These are phyloP conservation scores for Drosophila prosaltans DNA, from an alignment of 1,140 invertebrate species.

Conservation along the genomic window DNA sequence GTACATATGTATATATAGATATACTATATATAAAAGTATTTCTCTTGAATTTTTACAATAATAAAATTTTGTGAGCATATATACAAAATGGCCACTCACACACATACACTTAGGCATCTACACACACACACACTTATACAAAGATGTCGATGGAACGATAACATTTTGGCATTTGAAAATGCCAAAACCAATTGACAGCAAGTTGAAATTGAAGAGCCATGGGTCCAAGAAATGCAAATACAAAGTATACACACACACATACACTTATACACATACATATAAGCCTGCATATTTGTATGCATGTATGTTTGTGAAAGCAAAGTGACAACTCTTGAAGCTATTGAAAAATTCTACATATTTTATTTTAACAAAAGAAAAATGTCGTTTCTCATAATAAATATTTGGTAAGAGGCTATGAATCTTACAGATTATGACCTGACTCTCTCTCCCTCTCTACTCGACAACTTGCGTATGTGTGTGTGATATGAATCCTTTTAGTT, in stretches of 20 bases:
- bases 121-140: slow-evolving; percentile 1
- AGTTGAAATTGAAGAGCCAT: slow-evolving; percentile 18
- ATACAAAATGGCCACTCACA: slow-evolving; percentile 7
- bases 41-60: slow-evolving; percentile 14
- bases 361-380: slow-evolving; percentile 1
- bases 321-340: slow-evolving; percentile 8
- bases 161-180: slow-evolving; percentile 19
- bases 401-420: background rate
- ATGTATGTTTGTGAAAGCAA: background rate
- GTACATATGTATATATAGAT: background rate
- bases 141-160: slow-evolving; percentile 10
- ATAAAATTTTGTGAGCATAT: slow-evolving; percentile 18
- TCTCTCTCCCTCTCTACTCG: too few relatives aligned
- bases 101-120: background rate
- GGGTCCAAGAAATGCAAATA: slow-evolving; percentile 13
- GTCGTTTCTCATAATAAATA: background rate
- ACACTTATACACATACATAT: background rate
- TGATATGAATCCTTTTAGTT: too few relatives aligned
- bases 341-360: slow-evolving; percentile 6
- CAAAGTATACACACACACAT: slow-evolving; percentile 41
- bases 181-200: slow-evolving; percentile 23
- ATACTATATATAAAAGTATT: background rate
- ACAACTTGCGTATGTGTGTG: too few relatives aligned
- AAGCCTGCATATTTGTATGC: background rate
- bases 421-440: background rate